These are phyloP conservation scores for Carcina quercana DNA, from an alignment of 2,888 invertebrate genomes.

Conservation along the genomic window DNA sequence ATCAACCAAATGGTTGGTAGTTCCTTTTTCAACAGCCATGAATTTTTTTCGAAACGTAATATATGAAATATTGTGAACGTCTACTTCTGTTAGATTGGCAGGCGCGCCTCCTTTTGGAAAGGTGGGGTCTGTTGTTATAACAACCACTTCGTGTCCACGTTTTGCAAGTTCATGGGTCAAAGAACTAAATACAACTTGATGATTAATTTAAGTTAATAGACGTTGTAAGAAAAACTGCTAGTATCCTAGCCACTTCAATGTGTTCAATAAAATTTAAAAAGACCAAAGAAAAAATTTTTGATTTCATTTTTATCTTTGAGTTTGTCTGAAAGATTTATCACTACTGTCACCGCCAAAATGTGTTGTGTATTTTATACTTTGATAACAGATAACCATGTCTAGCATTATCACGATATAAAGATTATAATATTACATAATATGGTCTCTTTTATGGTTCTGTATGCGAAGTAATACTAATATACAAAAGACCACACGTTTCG, in stretches of 20 bases:
- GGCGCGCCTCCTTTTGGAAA: conserved; percentile 30
- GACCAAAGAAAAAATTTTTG: not conserved
- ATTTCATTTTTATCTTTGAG: not conserved
- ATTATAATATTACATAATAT: too few relatives aligned
- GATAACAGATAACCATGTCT: too few relatives aligned
- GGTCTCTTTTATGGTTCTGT: too few relatives aligned
- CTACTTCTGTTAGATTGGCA: conserved; percentile 49
- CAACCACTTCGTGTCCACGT: conserved; percentile 57
- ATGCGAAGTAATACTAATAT: too few relatives aligned
- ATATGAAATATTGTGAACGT: conserved; percentile 38
- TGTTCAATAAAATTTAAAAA: not conserved
- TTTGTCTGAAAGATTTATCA: not conserved
- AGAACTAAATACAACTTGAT: conserved; percentile 50
- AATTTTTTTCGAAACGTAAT: conserved; percentile 18
- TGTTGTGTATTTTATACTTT: too few relatives aligned
- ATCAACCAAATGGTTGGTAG: conserved; percentile 9
- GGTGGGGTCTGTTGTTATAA: conserved; percentile 50
- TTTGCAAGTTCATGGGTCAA: conserved; percentile 44
- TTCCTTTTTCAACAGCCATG: conserved; percentile 12
- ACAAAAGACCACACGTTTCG: too few relatives aligned
- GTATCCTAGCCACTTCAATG: conserved; percentile 21
- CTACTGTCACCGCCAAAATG: not conserved
- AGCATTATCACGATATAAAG: too few relatives aligned
- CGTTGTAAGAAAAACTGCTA: conserved; percentile 40
- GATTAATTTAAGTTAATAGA: conserved; percentile 63